A percentile compares a stretch with the other conserved stretches of the same genome.
phyloP scores from a whole-genome alignment of 2,113 vertebrate genomes.

The Bungarus multicinctus region DNA sequence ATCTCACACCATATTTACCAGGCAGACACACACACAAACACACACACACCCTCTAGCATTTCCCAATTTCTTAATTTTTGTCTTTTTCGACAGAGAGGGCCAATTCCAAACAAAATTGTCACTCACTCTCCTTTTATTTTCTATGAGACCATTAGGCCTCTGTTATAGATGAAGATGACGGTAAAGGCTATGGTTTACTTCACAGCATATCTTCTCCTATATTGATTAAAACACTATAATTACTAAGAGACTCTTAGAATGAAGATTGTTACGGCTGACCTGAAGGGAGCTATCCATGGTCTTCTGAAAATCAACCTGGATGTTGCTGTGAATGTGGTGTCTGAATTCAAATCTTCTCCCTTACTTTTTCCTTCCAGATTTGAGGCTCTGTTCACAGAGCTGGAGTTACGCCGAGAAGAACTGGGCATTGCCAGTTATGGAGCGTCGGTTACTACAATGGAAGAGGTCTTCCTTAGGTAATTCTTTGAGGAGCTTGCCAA shows the following conservation, averaged over 20 bases:
- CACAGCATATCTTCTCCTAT: neutral
- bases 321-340: neutral
- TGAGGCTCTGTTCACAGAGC: constrained; percentile 88
- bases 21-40: neutral
- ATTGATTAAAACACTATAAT: neutral
- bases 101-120: neutral
- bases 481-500: neutral
- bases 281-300: neutral
- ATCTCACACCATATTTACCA: neutral
- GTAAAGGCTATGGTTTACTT: neutral
- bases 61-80: neutral
- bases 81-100: neutral
- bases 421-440: constrained; percentile 95
- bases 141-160: neutral
- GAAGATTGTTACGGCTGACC: neutral
- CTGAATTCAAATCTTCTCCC: neutral
- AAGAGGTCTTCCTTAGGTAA: constrained; percentile 96
- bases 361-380: constrained; percentile 72
- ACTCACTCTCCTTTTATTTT: neutral
- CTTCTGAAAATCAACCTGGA: neutral
- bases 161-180: neutral
- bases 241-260: neutral
- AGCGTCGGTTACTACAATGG: constrained; percentile 96
- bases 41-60: neutral
- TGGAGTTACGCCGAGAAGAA: constrained; percentile 91